phyloP scores from a whole-genome alignment of 2,888 invertebrate species.

The Hofmannophila pseudospretella region DNA sequence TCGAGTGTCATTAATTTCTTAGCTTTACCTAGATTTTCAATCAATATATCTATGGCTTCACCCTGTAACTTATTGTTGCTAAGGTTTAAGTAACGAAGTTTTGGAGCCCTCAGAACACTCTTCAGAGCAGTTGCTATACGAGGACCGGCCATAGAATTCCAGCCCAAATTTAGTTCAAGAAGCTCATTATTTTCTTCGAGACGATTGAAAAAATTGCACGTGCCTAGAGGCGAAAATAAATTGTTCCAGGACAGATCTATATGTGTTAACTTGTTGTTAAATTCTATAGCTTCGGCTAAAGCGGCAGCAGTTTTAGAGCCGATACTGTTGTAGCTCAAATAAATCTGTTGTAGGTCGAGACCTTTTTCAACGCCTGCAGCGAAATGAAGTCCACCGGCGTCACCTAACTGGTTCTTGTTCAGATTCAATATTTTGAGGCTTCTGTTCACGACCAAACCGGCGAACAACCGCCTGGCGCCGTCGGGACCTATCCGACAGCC shows the following conservation, averaged over 20 bases:
- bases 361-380: constrained; percentile 19
- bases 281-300: constrained; percentile 25
- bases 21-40: constrained; percentile 15
- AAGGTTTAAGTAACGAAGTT: constrained; percentile 18
- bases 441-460: constrained; percentile 21
- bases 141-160: constrained; percentile 26
- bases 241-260: constrained; percentile 35
- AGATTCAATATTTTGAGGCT: constrained; percentile 22
- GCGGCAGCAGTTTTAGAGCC: constrained; percentile 16
- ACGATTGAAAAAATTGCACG: constrained; percentile 20
- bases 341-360: constrained; percentile 20
- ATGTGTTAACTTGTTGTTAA: constrained; percentile 24
- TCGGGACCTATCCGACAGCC: constrained; percentile 29
- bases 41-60: constrained; percentile 16
- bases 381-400: constrained; percentile 22
- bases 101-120: constrained; percentile 15
- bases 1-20: constrained; percentile 21
- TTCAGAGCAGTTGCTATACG: constrained; percentile 19
- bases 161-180: constrained; percentile 25
- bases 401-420: constrained; percentile 22
- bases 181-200: constrained; percentile 21
- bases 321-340: constrained; percentile 25
- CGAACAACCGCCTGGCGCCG: constrained; percentile 22
- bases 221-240: constrained; percentile 21
- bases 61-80: constrained; percentile 25